These are phyloP conservation scores for Trichomycterus rosablanca DNA, from an alignment of 2,113 vertebrate genomes.

Conservation along the genomic window DNA sequence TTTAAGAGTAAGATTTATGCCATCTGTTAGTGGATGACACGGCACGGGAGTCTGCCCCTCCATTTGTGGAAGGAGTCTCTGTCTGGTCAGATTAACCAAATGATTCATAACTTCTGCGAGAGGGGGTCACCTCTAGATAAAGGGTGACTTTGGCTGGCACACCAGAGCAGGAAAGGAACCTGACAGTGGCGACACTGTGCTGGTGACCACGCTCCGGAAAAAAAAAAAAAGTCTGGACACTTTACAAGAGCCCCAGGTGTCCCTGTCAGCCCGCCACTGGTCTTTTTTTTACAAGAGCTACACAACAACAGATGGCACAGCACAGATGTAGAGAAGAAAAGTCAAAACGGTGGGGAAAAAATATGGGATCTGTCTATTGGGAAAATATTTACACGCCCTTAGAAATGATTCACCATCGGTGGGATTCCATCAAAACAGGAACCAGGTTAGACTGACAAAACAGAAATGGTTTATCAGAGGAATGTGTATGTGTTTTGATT, in stretches of 20 bases:
- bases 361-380: conserved; percentile 9
- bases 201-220: conserved; percentile 30
- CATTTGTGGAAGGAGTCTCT: conserved; percentile 54
- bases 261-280: conserved; percentile 18
- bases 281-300: conserved; percentile 29
- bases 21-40: conserved; percentile 70
- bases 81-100: conserved; percentile 66
- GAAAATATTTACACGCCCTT: conserved; percentile 29
- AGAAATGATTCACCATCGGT: no score
- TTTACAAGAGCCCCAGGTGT: conserved; percentile 41
- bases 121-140: conserved; percentile 70
- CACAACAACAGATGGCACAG: conserved; percentile 38
- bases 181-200: conserved; percentile 47
- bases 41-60: conserved; percentile 59
- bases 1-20: conserved; percentile 80
- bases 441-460: conserved; percentile 25
- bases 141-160: conserved; percentile 58
- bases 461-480: not conserved
- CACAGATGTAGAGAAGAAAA: conserved; percentile 17
- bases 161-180: conserved; percentile 45
- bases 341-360: conserved; percentile 1
- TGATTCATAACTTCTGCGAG: conserved; percentile 70
- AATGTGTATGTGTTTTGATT: no score
- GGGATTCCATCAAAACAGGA: conserved; percentile 31
- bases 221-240: conserved; percentile 25